Conservation (phyloP, 2,888 invertebrate species). For the Coecobrya sp. region DNA sequence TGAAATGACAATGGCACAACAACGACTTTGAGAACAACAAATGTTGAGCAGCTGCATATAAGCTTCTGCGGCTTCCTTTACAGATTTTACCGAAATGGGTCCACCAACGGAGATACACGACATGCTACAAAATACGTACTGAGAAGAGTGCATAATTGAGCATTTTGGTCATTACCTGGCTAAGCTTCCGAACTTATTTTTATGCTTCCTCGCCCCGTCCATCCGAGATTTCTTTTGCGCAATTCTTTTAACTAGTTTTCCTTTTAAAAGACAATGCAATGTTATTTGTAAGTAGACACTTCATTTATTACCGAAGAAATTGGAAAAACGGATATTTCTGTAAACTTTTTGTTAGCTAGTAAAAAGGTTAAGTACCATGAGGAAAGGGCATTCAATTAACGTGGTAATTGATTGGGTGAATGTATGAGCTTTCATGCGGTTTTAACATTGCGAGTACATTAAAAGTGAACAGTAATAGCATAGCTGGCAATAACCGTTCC, state of each 20-base stretch:
- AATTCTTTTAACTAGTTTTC: constrained; percentile 37
- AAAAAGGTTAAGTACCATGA: constrained; percentile 71
- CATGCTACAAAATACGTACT: background rate
- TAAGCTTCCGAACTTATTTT: constrained; percentile 26
- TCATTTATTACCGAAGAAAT: constrained; percentile 74
- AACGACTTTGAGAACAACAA: constrained; percentile 4
- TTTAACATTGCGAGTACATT: constrained; percentile 36
- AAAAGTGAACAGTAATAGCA: constrained; percentile 68
- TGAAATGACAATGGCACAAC: constrained; percentile 29
- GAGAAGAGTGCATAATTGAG: background rate
- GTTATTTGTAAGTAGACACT: constrained; percentile 59
- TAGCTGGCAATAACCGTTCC: constrained; percentile 68
- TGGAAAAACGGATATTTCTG: constrained; percentile 70
- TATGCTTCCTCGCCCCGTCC: background rate
- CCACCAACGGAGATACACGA: constrained; percentile 44
- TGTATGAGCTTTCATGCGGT: constrained; percentile 29
- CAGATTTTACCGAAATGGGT: constrained; percentile 11
- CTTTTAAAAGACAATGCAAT: constrained; percentile 29
- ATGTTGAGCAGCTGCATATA: background rate
- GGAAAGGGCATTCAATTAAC: constrained; percentile 78
- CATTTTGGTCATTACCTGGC: background rate
- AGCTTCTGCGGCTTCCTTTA: constrained; percentile 56
- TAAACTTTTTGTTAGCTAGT: constrained; percentile 25
- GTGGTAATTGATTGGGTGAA: constrained; percentile 76
- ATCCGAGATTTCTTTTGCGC: constrained; percentile 27